Percentiles rank a stretch among this genome's conserved stretches.
phyloP scores from a whole-genome alignment of 1,140 invertebrate species.

The Calliopsis andreniformis region DNA sequence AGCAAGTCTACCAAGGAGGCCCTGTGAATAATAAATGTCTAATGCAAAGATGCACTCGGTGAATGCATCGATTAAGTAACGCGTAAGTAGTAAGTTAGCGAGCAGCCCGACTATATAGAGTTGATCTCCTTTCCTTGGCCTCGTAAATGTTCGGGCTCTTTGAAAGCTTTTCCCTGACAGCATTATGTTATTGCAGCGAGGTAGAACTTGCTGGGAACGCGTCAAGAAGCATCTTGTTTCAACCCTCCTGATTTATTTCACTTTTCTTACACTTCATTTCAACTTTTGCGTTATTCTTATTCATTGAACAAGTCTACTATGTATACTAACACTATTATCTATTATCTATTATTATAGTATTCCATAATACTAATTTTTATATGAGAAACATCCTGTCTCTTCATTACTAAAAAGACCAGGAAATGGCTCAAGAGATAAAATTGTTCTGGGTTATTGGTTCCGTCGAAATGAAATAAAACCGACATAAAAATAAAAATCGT shows the following conservation, averaged over 20 bases:
- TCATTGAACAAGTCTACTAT: no score
- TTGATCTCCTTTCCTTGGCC: conserved; percentile 21
- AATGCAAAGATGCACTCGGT: neutral
- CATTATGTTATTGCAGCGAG: conserved; percentile 10
- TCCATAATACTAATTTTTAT: no score
- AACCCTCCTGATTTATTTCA: neutral
- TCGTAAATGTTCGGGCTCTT: conserved; percentile 12
- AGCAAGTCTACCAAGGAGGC: neutral
- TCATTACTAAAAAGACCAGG: no score
- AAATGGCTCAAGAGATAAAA: conserved; percentile 1
- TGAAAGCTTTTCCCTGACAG: conserved; percentile 20
- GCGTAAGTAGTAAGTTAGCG: conserved; percentile 23
- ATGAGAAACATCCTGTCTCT: no score
- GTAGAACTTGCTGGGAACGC: conserved; percentile 2
- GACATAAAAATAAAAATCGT: no score
- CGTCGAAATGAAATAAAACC: no score
- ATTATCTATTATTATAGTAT: no score
- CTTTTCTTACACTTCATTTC: neutral
- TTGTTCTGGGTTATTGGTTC: no score
- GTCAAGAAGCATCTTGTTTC: neutral
- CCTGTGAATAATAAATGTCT: neutral
- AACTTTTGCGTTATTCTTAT: no score
- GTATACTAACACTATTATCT: no score
- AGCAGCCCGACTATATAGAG: conserved; percentile 5
- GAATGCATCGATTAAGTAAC: conserved; percentile 20